These are phyloP conservation scores for Drosophila barbarae DNA, from an alignment of 2,888 invertebrate species.

Conservation along the genomic window DNA sequence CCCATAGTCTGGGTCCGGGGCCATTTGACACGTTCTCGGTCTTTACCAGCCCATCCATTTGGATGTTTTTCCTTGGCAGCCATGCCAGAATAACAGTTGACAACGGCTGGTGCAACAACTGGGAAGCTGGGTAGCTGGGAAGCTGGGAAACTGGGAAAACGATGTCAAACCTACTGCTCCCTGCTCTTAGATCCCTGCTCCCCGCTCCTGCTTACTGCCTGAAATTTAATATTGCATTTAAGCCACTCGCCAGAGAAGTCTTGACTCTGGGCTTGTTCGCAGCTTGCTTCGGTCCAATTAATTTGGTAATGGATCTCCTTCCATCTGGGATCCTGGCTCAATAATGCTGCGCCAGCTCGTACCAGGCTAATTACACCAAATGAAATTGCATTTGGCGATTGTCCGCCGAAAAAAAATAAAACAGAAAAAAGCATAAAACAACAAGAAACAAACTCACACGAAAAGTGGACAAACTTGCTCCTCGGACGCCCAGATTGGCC, in stretches of 20 bases:
- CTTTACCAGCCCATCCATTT: slow-evolving; percentile 33
- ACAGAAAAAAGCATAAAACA: background rate
- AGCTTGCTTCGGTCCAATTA: slow-evolving; percentile 11
- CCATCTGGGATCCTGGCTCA: background rate
- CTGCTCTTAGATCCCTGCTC: no score
- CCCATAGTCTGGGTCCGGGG: slow-evolving; percentile 14
- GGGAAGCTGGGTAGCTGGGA: slow-evolving; percentile 8
- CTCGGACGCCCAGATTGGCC: slow-evolving; percentile 10
- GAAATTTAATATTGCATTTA: slow-evolving; percentile 3
- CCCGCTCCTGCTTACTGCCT: background rate
- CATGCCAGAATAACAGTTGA: slow-evolving; percentile 18
- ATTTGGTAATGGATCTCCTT: slow-evolving; percentile 15
- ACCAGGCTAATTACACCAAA: slow-evolving; percentile 29
- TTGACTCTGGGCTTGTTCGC: slow-evolving; percentile 5
- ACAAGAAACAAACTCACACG: background rate
- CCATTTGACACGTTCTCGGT: slow-evolving; percentile 52
- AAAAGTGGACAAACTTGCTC: slow-evolving; percentile 49
- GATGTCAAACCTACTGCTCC: slow-evolving; percentile 21
- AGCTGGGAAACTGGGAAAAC: slow-evolving; percentile 4
- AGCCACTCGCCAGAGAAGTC: background rate
- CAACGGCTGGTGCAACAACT: slow-evolving; percentile 33
- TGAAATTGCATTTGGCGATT: slow-evolving; percentile 41
- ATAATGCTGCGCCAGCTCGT: slow-evolving; percentile 8
- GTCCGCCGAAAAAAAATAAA: slow-evolving; percentile 8
- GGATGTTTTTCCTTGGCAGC: slow-evolving; percentile 38